A percentile compares a stretch with the other conserved stretches of the same genome.
Conservation (phyloP, 2,888 invertebrate species). For the Branchipolynoe longqiensis region DNA sequence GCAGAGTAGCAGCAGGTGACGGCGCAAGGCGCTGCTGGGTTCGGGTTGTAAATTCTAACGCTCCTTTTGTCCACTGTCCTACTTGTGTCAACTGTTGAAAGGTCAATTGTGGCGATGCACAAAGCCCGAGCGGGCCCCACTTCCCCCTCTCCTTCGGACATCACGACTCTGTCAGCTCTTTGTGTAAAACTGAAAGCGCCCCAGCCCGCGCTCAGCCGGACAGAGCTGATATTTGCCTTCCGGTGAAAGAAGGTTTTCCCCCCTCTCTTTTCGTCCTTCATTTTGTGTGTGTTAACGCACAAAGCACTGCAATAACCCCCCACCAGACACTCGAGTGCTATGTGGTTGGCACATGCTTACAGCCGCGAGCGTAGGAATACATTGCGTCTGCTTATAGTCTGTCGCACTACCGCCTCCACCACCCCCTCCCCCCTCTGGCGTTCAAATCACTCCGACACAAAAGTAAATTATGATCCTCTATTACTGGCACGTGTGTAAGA, state of each 20-base stretch:
- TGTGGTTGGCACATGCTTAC: background rate
- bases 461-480: constrained; percentile 8
- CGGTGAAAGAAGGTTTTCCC: background rate
- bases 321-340: background rate
- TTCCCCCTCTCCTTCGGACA: background rate
- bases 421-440: background rate
- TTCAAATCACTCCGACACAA: constrained; percentile 17
- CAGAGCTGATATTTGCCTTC: background rate
- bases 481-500: constrained; percentile 31
- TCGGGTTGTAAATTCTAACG: too few species aligned
- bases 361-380: constrained; percentile 26
- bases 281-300: too few species aligned
- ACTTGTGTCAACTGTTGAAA: constrained; percentile 31
- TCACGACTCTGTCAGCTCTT: background rate
- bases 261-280: too few species aligned
- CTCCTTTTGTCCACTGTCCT: background rate
- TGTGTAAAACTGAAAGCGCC: background rate
- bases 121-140: background rate
- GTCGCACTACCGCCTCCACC: background rate
- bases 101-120: background rate
- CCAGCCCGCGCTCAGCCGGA: background rate
- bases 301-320: background rate
- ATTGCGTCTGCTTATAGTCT: constrained; percentile 17
- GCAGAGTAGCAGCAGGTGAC: too few species aligned
- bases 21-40: too few species aligned